Conservation (phyloP, 2,797 vertebrate genomes). For the Anguilla pacifica region DNA sequence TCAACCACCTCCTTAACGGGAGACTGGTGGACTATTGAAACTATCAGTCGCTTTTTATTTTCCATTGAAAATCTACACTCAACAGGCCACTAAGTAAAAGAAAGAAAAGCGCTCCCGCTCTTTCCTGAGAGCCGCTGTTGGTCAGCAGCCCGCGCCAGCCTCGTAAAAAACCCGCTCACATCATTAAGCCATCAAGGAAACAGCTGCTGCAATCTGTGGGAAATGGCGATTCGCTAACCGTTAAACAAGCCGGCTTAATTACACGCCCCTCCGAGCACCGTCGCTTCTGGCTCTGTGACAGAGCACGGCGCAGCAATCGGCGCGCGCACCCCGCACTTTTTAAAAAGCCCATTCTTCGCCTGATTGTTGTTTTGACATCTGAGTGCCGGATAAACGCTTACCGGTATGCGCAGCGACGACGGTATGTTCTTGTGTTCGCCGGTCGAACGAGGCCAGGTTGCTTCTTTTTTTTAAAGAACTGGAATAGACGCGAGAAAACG, state of each 20-base stretch:
- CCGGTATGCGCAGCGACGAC: not conserved
- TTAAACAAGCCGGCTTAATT: conserved; percentile 13
- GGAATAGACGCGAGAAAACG: not conserved
- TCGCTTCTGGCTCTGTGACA: not conserved
- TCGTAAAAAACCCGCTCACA: not conserved
- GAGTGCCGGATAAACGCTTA: not conserved
- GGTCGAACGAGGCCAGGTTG: not conserved
- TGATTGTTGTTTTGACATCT: not conserved
- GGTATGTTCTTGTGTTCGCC: not conserved
- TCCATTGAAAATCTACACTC: not conserved
- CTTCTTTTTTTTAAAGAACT: not conserved
- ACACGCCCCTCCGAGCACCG: not conserved
- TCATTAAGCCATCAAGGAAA: conserved; percentile 1
- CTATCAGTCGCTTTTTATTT: too few species aligned
- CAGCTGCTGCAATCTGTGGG: not conserved
- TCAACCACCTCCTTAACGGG: too few species aligned
- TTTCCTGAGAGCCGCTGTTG: not conserved
- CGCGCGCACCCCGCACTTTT: not conserved
- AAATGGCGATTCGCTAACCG: not conserved
- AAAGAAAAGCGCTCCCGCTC: not conserved
- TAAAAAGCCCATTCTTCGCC: not conserved
- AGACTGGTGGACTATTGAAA: too few species aligned
- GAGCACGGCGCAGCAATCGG: not conserved
- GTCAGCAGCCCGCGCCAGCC: not conserved
- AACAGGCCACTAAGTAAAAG: not conserved